Evolutionary conservation across 1,140 invertebrate species (phyloP).

Genomic region (Monochamus saltuarius): DNA sequence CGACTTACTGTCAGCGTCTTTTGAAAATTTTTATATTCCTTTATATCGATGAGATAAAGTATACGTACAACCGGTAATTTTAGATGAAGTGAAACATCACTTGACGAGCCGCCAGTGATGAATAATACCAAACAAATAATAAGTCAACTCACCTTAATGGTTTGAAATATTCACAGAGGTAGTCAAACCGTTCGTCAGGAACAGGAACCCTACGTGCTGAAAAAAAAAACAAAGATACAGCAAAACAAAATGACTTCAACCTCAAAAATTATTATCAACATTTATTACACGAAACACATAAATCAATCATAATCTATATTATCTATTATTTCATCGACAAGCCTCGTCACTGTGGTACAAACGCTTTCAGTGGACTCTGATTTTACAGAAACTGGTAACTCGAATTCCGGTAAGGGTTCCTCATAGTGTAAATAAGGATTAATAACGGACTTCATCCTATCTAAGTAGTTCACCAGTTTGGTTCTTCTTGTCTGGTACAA

Average conservation of each 20-base stretch:
- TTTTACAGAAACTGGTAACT: constrained; percentile 22
- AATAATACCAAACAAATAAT: not conserved
- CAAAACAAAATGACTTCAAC: constrained; percentile 25
- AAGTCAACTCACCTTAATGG: constrained; percentile 79
- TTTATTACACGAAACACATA: constrained; percentile 4
- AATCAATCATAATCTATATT: constrained; percentile 9
- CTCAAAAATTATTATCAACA: constrained; percentile 17
- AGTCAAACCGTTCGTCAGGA: constrained; percentile 93
- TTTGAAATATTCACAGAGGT: constrained; percentile 90
- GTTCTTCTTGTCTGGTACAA: constrained; percentile 51
- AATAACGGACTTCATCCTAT: constrained; percentile 52
- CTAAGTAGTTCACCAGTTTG: constrained; percentile 50
- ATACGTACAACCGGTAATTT: no score
- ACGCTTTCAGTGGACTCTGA: constrained; percentile 19
- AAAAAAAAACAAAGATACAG: constrained; percentile 47
- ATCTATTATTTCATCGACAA: constrained; percentile 30
- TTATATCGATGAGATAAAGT: no score
- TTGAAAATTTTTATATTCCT: no score
- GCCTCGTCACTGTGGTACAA: constrained; percentile 22
- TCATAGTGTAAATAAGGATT: constrained; percentile 51
- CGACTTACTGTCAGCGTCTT: no score
- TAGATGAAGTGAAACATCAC: no score
- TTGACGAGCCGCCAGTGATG: no score
- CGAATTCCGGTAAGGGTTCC: constrained; percentile 40
- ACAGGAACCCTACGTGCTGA: constrained; percentile 94